Percentiles rank a stretch among this genome's conserved stretches.
These are phyloP conservation scores for Cephus pulcher DNA, from an alignment of 2,888 invertebrate species.

Conservation along the genomic window DNA sequence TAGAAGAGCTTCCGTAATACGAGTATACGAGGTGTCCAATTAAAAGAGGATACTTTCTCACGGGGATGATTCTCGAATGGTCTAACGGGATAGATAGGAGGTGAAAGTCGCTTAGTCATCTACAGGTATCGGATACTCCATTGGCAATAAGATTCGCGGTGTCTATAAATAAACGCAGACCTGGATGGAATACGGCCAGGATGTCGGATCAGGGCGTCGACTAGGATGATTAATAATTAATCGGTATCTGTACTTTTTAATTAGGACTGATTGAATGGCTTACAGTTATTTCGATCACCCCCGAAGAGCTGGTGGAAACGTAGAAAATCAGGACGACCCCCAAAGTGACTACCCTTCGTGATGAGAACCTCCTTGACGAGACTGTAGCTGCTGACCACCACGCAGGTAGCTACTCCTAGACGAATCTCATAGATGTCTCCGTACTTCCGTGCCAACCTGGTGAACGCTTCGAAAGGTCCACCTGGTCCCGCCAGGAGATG, in stretches of 20 bases:
- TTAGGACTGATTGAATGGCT: constrained; percentile 62
- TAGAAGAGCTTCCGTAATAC: not conserved
- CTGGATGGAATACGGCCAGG: not conserved
- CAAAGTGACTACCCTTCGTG: constrained; percentile 84
- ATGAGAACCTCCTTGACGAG: constrained; percentile 82
- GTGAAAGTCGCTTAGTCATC: not conserved
- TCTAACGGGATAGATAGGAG: not conserved
- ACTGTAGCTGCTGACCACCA: constrained; percentile 80
- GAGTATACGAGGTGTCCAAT: not conserved
- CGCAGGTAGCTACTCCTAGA: constrained; percentile 76
- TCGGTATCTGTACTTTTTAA: not conserved
- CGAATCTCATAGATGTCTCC: constrained; percentile 80
- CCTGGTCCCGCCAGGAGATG: constrained; percentile 74
- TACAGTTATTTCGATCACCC: constrained; percentile 87
- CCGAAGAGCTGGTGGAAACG: constrained; percentile 86
- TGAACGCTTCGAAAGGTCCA: constrained; percentile 80
- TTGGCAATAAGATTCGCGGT: not conserved
- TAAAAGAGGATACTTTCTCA: not conserved
- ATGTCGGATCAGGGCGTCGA: not conserved
- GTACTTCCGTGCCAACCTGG: constrained; percentile 75
- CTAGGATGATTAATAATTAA: not conserved
- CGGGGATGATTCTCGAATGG: not conserved
- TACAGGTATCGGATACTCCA: not conserved
- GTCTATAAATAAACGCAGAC: not conserved
- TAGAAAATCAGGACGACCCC: constrained; percentile 84